Evolutionary conservation across 2,888 invertebrate genomes (phyloP).

Genomic region (Monochamus alternatus): DNA sequence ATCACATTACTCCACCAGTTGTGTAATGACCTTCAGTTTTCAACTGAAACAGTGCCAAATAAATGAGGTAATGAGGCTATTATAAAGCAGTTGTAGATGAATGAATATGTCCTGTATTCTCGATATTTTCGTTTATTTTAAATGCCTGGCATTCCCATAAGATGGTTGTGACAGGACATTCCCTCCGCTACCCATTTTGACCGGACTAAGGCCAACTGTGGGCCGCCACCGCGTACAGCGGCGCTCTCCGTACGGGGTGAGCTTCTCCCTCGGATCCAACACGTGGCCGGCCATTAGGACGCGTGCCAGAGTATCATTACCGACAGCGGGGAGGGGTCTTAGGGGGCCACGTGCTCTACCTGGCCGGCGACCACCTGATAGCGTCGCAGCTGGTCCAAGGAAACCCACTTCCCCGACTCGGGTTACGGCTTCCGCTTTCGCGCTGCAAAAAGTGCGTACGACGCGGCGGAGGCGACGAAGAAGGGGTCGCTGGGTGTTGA

Average conservation of each 20-base stretch:
- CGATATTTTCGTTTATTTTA: no score
- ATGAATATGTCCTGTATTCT: no score
- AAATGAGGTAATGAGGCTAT: no score
- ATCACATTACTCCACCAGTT: no score
- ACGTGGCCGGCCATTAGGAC: conserved; percentile 57
- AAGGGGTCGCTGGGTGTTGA: neutral
- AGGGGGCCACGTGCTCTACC: conserved; percentile 60
- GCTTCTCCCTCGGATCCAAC: conserved; percentile 47
- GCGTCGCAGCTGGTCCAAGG: conserved; percentile 56
- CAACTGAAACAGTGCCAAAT: no score
- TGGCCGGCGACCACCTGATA: conserved; percentile 61
- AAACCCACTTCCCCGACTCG: conserved; percentile 52
- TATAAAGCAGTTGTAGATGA: no score
- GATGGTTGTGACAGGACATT: no score
- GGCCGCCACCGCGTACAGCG: conserved; percentile 9
- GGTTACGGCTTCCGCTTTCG: conserved; percentile 53
- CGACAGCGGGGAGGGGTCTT: conserved; percentile 42
- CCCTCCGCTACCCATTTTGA: conserved; percentile 6
- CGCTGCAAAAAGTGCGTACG: conserved; percentile 22
- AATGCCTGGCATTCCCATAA: no score
- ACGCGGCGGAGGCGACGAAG: conserved; percentile 11
- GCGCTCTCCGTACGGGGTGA: conserved; percentile 15
- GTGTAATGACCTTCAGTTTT: no score
- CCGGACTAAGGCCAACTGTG: conserved; percentile 30
- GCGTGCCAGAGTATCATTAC: conserved; percentile 56